Evolutionary conservation across 1,140 invertebrate genomes (phyloP), one percentile per base, ranked within the genome.

Genomic region (Portunus trituberculatus): DNA sequence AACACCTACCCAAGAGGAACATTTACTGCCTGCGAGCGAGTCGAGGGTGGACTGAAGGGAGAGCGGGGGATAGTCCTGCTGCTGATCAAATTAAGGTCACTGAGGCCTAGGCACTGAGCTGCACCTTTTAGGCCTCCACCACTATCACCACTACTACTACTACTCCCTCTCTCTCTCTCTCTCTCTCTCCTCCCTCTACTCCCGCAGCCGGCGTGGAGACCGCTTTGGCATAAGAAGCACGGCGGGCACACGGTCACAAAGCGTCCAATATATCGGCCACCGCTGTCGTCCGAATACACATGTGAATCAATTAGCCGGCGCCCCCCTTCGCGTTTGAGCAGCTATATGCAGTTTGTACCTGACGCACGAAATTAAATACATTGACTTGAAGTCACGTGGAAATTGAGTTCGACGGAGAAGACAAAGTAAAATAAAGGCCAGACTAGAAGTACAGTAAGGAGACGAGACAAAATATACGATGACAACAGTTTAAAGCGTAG

Each of bases 241-340:
- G 89, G 83, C 32, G n/a, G 86, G 59, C 90, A 92, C 39, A 92
- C 88, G 94, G 91, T 95, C 94, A 95, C 94, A 88, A 92, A 92
- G 90, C 94, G 82, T 92, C 90, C 94, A 95, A 92, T 92, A 92
- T 95, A 95, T 92, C 94, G 94, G 67, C 83, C 91, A 52, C 91
- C 14, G 94, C 52, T 92, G 94, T 92, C 94, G 90, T 92, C 91
- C 45, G 94, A 76, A 95, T 95, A 95, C 94, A 95, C 89, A 95
- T 95, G 94, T 95, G 94, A 95, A 95, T 95, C 94, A 95, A 95
- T 95, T 95, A 95, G 89, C 82, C 83, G 83, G 94, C 20, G 29
- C 82, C 45, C 87, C 91, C 93, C 82, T 95, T 92, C 94, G 83
- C 94, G 94, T 95, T 95, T 92, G 82, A 92, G 82, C 89, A 67